phyloP scores from a whole-genome alignment of 2,888 invertebrate species.

The Ferdinandea cuprea region DNA sequence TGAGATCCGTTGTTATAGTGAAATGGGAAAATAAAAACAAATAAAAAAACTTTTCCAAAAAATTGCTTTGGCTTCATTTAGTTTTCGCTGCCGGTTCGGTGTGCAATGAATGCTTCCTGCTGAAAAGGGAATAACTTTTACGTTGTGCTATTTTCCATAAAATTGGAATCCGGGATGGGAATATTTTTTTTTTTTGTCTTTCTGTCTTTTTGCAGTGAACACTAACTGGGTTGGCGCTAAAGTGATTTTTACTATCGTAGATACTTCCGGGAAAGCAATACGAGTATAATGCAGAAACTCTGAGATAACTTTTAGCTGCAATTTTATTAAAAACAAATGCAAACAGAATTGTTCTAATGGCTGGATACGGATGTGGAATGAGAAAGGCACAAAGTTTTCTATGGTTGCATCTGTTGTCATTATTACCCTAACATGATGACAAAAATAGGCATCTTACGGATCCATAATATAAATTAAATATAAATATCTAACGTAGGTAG shows the following conservation, averaged over 20 bases:
- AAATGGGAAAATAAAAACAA: not conserved
- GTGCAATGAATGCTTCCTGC: conserved; percentile 4
- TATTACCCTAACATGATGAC: not conserved
- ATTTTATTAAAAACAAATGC: conserved; percentile 68
- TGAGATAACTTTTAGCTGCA: conserved; percentile 61
- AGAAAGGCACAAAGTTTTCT: conserved; percentile 10
- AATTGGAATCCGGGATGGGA: conserved; percentile 43
- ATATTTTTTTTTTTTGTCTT: too few species aligned
- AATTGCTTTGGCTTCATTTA: conserved; percentile 23
- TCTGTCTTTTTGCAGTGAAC: conserved; percentile 20
- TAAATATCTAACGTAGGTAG: not conserved
- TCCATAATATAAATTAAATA: not conserved
- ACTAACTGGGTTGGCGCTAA: conserved; percentile 1
- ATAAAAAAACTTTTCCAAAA: conserved; percentile 32
- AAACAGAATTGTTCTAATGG: conserved; percentile 36
- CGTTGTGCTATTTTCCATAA: conserved; percentile 45
- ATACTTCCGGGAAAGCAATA: conserved; percentile 30
- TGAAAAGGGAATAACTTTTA: conserved; percentile 28
- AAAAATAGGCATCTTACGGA: not conserved
- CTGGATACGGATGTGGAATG: not conserved
- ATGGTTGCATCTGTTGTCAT: conserved; percentile 18
- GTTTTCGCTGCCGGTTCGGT: conserved; percentile 8
- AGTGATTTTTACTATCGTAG: conserved; percentile 53
- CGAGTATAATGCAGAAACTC: too few species aligned
- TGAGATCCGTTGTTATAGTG: conserved; percentile 17